Evolutionary conservation across 2,888 invertebrate genomes (phyloP).

Genomic region (Acleris sparsana): DNA sequence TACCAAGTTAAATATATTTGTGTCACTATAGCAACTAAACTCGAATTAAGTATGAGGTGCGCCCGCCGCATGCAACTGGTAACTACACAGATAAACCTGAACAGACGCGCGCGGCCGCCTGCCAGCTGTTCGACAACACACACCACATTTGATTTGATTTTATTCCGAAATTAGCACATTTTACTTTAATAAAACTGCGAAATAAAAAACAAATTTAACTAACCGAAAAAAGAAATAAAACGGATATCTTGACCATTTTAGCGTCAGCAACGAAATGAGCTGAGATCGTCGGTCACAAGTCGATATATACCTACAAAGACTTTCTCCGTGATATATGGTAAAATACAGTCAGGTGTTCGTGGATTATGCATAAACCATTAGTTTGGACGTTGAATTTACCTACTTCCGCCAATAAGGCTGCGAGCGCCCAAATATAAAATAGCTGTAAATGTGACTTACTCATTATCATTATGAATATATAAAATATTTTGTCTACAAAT

Average conservation of each 20-base stretch:
- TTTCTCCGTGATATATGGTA: slow-evolving; percentile 56
- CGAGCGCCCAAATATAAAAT: slow-evolving; percentile 4
- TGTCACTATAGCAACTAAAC: no score
- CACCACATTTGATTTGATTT: neutral
- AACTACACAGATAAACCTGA: no score
- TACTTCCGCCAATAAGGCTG: slow-evolving; percentile 45
- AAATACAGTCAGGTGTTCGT: slow-evolving; percentile 48
- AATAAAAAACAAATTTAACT: slow-evolving; percentile 41
- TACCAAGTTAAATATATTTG: no score
- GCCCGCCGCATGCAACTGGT: no score
- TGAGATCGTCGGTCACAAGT: slow-evolving; percentile 44
- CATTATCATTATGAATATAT: slow-evolving; percentile 8
- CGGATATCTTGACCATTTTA: slow-evolving; percentile 41
- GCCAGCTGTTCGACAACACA: no score
- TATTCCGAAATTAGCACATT: neutral
- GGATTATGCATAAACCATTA: slow-evolving; percentile 61
- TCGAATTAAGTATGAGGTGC: no score
- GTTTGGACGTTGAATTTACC: slow-evolving; percentile 48
- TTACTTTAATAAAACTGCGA: neutral
- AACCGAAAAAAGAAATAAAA: slow-evolving; percentile 55
- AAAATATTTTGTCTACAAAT: neutral
- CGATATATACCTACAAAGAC: slow-evolving; percentile 60
- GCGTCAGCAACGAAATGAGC: slow-evolving; percentile 51
- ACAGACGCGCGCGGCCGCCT: no score
- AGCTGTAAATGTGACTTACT: slow-evolving; percentile 15